phyloP scores from a whole-genome alignment of 2,888 invertebrate species.

The Scelioninae gen. 1 region DNA sequence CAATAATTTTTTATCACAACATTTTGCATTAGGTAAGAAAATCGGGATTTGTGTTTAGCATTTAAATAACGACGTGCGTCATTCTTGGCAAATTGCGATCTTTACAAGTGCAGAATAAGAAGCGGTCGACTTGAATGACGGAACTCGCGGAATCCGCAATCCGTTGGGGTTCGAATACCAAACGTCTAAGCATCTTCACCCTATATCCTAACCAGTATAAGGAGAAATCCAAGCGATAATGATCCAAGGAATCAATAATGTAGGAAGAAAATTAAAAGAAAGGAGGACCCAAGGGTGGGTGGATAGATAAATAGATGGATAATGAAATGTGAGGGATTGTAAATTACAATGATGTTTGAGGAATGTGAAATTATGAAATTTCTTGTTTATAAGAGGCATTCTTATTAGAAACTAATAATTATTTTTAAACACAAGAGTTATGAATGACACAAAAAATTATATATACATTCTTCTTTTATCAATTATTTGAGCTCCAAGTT shows the following conservation, averaged over 20 bases:
- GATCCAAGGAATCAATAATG: constrained; percentile 74
- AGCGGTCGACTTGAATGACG: constrained; percentile 78
- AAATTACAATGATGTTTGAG: constrained; percentile 26
- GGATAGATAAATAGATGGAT: constrained; percentile 29
- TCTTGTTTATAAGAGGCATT: background rate
- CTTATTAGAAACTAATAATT: too few relatives aligned
- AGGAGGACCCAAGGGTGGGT: constrained; percentile 49
- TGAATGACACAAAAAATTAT: too few relatives aligned
- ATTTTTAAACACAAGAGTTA: background rate
- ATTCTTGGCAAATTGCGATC: constrained; percentile 69
- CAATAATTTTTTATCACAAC: constrained; percentile 29
- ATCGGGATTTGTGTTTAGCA: constrained; percentile 58
- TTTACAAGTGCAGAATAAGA: constrained; percentile 75
- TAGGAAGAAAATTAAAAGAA: constrained; percentile 48
- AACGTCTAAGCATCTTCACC: constrained; percentile 76
- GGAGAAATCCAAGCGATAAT: constrained; percentile 66
- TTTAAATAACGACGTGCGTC: constrained; percentile 65
- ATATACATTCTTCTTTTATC: too few relatives aligned
- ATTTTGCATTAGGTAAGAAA: constrained; percentile 59
- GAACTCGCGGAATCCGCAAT: constrained; percentile 81
- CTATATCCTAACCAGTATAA: constrained; percentile 59
- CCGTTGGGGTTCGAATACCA: constrained; percentile 79
- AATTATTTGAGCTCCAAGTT: background rate
- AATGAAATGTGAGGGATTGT: constrained; percentile 38
- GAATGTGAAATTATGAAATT: constrained; percentile 9